A percentile compares a stretch with the other conserved stretches of the same genome.
Conservation (phyloP, 2,888 invertebrate genomes). For the Eupeodes latifasciatus region DNA sequence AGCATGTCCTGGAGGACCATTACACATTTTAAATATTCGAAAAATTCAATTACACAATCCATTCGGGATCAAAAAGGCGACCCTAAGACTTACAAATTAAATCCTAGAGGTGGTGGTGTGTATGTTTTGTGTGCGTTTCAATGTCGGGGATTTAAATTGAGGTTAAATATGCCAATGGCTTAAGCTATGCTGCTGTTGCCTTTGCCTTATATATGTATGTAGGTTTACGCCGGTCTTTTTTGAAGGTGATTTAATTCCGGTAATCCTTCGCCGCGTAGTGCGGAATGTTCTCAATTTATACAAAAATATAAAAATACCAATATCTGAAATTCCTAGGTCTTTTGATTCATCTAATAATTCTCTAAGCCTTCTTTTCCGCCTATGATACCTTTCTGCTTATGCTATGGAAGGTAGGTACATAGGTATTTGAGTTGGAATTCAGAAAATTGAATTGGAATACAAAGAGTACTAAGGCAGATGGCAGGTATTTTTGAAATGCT, state of each 20-base stretch:
- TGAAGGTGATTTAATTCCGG: conserved; percentile 55
- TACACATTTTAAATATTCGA: conserved; percentile 64
- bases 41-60: conserved; percentile 72
- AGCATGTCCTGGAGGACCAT: conserved; percentile 47
- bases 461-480: neutral
- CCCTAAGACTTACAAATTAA: conserved; percentile 58
- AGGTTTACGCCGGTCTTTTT: conserved; percentile 22
- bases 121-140: neutral
- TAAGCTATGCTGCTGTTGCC: neutral
- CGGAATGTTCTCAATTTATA: conserved; percentile 32
- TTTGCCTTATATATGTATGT: too few species aligned
- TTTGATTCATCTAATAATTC: conserved; percentile 64
- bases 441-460: conserved; percentile 40
- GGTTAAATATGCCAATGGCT: conserved; percentile 38
- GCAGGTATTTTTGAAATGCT: conserved; percentile 46
- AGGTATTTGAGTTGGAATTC: conserved; percentile 15
- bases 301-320: conserved; percentile 34
- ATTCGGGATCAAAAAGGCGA: conserved; percentile 31
- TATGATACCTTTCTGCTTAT: neutral
- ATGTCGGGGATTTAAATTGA: neutral
- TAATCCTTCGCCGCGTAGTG: conserved; percentile 44
- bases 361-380: neutral
- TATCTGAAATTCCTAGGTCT: conserved; percentile 33
- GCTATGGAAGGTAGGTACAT: neutral
- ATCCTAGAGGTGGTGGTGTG: conserved; percentile 43